Evolutionary conservation across 2,113 vertebrate species (phyloP).

Genomic region (Talpa occidentalis): DNA sequence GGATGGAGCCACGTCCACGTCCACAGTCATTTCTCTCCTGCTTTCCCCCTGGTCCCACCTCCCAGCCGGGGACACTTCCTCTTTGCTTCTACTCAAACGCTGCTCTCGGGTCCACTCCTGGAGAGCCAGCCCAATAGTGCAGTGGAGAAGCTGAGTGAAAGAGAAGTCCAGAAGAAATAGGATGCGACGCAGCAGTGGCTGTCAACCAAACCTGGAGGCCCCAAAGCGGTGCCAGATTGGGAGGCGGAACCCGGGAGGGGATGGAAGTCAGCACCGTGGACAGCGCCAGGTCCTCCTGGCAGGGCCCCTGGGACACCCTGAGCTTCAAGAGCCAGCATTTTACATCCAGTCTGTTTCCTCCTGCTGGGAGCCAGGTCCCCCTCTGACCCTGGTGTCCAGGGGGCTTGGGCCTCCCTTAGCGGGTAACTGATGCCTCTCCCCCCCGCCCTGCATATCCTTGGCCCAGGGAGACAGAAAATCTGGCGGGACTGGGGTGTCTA

Average conservation of each 20-base stretch:
- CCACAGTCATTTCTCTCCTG: neutral
- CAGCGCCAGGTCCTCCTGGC: neutral
- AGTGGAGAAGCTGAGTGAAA: neutral
- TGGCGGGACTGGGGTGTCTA: neutral
- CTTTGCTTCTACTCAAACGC: neutral
- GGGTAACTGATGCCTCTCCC: neutral
- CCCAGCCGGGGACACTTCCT: neutral
- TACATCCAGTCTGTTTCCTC: neutral
- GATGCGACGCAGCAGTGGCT: neutral
- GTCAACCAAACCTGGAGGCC: neutral
- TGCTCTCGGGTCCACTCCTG: neutral
- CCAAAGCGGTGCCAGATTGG: neutral
- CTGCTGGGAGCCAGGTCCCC: too few relatives aligned
- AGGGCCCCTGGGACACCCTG: too few relatives aligned
- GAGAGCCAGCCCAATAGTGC: neutral
- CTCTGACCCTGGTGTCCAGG: neutral
- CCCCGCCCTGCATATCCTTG: neutral
- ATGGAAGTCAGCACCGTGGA: neutral
- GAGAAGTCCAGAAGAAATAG: neutral
- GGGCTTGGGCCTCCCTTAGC: neutral
- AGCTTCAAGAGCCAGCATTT: neutral
- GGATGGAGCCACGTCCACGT: neutral
- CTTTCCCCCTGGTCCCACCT: neutral
- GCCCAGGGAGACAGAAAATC: neutral
- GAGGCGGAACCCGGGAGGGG: fast-evolving